Base-by-base conservation (phyloP, 2,888 invertebrate species). In the Hecatera dysodea region DNA sequence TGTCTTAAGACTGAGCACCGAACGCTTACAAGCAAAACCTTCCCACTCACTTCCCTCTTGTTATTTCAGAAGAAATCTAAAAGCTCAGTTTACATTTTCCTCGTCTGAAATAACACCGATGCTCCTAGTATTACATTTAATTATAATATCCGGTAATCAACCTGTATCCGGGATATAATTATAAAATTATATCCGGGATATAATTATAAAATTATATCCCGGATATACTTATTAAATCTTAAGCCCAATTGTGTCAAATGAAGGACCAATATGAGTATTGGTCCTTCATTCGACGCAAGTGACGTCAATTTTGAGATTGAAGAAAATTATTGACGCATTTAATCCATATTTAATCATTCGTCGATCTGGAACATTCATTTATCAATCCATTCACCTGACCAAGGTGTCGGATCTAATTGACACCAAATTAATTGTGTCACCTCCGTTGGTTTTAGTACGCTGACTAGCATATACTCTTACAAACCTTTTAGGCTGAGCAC, bases 11-110 rank as follows among this genome's bases (percentile, higher is more conserved):
- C 36, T 22, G 22, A 56, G 17, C 15, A 36, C 15, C 56, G 22
- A 56, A 36, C 22, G 22, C 36, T 56, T 36, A 62, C 52, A 62
- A 56, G 46, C 59, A 46, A 67, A 70, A 61, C 33, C 57, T 53
- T 61, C 53, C 53, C 46, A 60, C 24, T 24, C 36, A 36, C 44
- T 50, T 42, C n/a, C 15, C 19, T 42, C 57, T 55, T 46, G 64
- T 60, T 75, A 44, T 36, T 50, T 60, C n/a, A n/a, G 9, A 27
- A 61, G 50, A 62, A 48, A 71, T 33, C 8, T 66, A 50, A 19
- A 65, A 52, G 46, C 53, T 60, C 48, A 53, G 67, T 33, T 60
- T 53, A 27, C 27, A 55, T 48, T 64, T 39, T 61, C 11, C 59
- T 59, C 46, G 6, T 27, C 24, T n/a, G 19, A 50, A 61, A 74